phyloP scores from a whole-genome alignment of 1,140 invertebrate genomes.

The Lordiphosa stackelbergi region DNA sequence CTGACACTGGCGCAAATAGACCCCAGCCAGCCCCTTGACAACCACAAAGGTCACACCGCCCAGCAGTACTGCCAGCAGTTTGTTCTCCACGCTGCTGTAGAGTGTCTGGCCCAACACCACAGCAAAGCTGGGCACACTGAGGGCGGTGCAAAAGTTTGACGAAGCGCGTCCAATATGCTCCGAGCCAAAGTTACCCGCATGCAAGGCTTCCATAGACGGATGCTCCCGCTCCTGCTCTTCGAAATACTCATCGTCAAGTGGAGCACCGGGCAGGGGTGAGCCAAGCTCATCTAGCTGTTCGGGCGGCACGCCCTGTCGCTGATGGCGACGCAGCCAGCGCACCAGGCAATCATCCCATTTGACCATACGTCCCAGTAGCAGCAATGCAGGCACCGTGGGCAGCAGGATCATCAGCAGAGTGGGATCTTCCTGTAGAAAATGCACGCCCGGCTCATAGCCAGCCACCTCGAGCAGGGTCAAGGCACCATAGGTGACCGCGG shows the following conservation, averaged over 20 bases:
- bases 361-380: conserved; percentile 36
- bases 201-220: conserved; percentile 12
- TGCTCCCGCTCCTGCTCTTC: conserved; percentile 27
- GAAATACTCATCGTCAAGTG: conserved; percentile 41
- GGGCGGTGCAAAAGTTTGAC: conserved; percentile 35
- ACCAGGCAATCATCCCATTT: conserved; percentile 43
- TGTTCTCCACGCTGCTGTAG: conserved; percentile 21
- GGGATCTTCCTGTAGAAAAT: conserved; percentile 46
- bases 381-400: conserved; percentile 34
- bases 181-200: conserved; percentile 2
- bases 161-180: conserved; percentile 31
- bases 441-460: conserved; percentile 30
- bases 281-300: conserved; percentile 32
- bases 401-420: conserved; percentile 48
- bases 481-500: conserved; percentile 40
- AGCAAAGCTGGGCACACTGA: conserved; percentile 47
- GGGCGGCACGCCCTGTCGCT: conserved; percentile 2
- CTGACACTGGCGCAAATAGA: conserved; percentile 40
- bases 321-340: conserved; percentile 37
- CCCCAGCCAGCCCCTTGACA: conserved; percentile 35
- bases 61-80: conserved; percentile 18
- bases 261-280: conserved; percentile 41
- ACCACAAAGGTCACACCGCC: conserved; percentile 50
- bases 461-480: conserved; percentile 41
- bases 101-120: conserved; percentile 36